Percentiles rank a stretch among this genome's conserved stretches.
Conservation (phyloP, 2,888 invertebrate genomes). For the Bursaphelenchus okinawaensis region DNA sequence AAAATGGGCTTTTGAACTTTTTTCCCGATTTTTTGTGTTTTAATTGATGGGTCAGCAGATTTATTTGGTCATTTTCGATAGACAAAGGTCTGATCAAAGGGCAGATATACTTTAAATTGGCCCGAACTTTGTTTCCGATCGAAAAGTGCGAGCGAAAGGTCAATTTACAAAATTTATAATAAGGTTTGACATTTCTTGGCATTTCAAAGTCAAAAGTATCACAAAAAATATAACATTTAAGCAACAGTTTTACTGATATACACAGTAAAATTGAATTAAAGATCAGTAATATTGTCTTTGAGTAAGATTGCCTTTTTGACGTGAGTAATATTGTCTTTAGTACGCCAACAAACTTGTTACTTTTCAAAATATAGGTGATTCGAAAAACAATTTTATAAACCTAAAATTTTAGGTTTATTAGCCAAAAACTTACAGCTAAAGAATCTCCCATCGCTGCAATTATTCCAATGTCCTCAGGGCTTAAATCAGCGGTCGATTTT, state of each 20-base stretch:
- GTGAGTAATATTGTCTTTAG: too few relatives aligned
- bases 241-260: too few relatives aligned
- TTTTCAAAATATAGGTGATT: too few relatives aligned
- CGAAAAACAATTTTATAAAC: neutral
- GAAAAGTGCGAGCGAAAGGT: too few relatives aligned
- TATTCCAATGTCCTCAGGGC: conserved; percentile 52
- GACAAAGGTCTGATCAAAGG: neutral
- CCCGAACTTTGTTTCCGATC: neutral
- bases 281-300: too few relatives aligned
- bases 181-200: too few relatives aligned
- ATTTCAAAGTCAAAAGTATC: too few relatives aligned
- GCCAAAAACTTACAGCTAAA: conserved; percentile 39
- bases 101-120: too few relatives aligned
- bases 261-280: too few relatives aligned
- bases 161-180: too few relatives aligned
- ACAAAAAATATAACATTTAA: neutral
- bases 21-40: neutral
- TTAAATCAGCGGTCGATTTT: conserved; percentile 42
- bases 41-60: neutral
- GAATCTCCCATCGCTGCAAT: conserved; percentile 56
- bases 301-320: too few relatives aligned
- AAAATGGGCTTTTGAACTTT: conserved; percentile 5
- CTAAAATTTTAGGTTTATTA: conserved; percentile 9
- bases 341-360: too few relatives aligned
- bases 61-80: neutral